These are phyloP conservation scores for Machaerirhynchus nigripectus DNA, from an alignment of 2,113 vertebrate genomes.

Conservation along the genomic window DNA sequence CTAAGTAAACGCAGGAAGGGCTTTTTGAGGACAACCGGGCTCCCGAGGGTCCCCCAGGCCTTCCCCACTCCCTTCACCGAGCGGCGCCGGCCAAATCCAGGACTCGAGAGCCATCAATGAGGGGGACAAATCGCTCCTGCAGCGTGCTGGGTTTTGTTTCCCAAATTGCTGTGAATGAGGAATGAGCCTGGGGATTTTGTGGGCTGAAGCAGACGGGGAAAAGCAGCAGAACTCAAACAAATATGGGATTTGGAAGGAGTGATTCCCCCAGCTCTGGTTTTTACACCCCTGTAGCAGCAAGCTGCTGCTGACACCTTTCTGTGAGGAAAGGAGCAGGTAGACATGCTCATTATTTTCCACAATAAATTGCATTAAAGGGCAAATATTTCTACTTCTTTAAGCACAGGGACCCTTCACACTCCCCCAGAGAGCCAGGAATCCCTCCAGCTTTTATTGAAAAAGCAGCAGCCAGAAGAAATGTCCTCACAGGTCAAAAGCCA, in stretches of 20 bases:
- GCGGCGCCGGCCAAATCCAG: not conserved
- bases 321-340: not conserved
- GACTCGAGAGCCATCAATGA: fast-evolving
- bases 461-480: not conserved
- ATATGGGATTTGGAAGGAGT: not conserved
- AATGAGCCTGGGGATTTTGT: not conserved
- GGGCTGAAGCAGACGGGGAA: not conserved
- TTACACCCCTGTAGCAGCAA: not conserved
- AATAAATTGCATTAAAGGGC: not conserved
- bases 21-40: not conserved
- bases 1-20: fast-evolving
- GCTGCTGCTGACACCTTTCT: constrained; percentile 37
- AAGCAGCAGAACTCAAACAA: constrained; percentile 21
- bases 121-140: not conserved
- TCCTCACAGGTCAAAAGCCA: not conserved
- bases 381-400: not conserved
- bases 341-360: not conserved
- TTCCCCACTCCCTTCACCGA: not conserved
- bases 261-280: not conserved
- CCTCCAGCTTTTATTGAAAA: not conserved
- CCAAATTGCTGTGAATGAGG: not conserved
- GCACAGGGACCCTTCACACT: not conserved
- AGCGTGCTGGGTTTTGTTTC: not conserved
- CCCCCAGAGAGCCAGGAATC: not conserved
- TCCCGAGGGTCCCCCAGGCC: not conserved